Conservation (phyloP, 2,113 vertebrate species). For the Antigone vipio region DNA sequence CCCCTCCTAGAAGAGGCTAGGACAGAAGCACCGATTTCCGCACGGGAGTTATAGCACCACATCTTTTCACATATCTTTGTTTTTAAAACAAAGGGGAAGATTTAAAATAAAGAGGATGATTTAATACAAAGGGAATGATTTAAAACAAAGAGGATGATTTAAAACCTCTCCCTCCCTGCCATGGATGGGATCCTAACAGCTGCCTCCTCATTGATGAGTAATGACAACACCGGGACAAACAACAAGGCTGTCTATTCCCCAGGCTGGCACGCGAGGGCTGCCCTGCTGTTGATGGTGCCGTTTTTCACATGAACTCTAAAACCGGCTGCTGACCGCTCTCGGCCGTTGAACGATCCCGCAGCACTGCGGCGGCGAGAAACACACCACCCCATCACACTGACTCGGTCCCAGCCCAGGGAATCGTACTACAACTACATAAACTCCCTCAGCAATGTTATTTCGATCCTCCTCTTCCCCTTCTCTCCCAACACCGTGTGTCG, state of each 20-base stretch:
- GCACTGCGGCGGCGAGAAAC: not conserved
- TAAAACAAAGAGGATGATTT: not conserved
- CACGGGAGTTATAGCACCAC: not conserved
- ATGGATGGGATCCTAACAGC: not conserved
- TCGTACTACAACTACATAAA: fast-evolving
- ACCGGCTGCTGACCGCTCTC: not conserved
- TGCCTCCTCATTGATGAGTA: not conserved
- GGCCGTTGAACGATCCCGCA: not conserved
- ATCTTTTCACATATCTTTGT: not conserved
- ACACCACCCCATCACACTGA: fast-evolving
- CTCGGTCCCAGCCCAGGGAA: not conserved
- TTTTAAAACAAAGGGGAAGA: not conserved
- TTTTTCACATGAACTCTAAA: not conserved
- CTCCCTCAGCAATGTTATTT: not conserved
- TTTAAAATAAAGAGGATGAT: not conserved
- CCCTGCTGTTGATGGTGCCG: not conserved
- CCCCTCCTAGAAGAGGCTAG: not conserved
- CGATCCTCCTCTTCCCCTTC: not conserved
- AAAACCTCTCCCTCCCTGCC: not conserved
- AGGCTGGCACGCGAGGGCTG: not conserved
- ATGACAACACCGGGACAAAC: not conserved
- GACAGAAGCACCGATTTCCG: not conserved
- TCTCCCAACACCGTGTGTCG: not conserved
- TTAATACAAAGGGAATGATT: not conserved
- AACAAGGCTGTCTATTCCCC: not conserved